These are phyloP conservation scores for Andricus grossulariae DNA, from an alignment of 1,140 invertebrate genomes.

Conservation along the genomic window DNA sequence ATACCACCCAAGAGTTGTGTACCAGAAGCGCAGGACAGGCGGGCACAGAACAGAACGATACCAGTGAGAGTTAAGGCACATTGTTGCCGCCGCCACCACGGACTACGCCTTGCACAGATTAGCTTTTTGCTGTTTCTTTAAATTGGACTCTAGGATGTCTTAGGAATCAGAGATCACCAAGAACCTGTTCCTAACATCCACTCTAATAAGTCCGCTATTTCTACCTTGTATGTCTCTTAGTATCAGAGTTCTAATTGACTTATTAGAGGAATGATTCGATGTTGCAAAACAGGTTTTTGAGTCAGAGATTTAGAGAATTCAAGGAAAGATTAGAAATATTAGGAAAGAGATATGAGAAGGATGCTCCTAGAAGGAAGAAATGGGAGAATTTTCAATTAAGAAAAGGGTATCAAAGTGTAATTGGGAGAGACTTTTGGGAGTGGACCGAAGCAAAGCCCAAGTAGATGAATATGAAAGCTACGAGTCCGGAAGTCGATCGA, in stretches of 20 bases:
- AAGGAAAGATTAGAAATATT: neutral
- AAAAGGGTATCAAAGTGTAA: conserved; percentile 35
- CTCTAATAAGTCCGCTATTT: neutral
- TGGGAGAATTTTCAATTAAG: conserved; percentile 22
- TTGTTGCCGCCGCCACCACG: conserved; percentile 70
- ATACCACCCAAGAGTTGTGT: conserved; percentile 72
- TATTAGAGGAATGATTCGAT: neutral
- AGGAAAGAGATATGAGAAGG: neutral
- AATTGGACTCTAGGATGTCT: conserved; percentile 25
- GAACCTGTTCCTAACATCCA: neutral
- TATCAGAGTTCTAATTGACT: neutral
- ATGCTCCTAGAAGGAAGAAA: neutral
- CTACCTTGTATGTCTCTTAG: neutral
- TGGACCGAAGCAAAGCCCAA: conserved; percentile 51
- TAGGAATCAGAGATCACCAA: neutral
- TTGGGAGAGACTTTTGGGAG: neutral
- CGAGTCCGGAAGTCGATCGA: conserved; percentile 53
- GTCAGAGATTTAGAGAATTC: neutral
- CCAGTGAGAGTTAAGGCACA: conserved; percentile 73
- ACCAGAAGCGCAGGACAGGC: conserved; percentile 73
- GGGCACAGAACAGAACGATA: conserved; percentile 74
- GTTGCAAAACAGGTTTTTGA: neutral
- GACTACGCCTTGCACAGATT: conserved; percentile 65
- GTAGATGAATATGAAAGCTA: conserved; percentile 57
- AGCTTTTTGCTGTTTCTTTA: conserved; percentile 46